Evolutionary conservation across 1,140 invertebrate genomes (phyloP).

Genomic region (Propsilocerus akamusi): DNA sequence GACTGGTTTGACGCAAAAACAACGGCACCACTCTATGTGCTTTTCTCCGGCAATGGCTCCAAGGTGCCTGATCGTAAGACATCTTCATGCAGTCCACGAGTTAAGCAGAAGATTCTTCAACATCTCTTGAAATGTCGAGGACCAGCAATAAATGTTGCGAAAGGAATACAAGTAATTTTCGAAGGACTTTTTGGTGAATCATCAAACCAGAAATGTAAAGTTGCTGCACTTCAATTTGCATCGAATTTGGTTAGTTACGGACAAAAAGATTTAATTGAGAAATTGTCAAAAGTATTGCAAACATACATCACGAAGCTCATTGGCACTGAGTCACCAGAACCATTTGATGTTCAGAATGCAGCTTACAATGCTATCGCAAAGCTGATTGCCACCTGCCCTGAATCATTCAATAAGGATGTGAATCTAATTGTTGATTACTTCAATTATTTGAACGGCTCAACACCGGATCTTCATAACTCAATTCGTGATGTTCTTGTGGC

Average conservation of each 20-base stretch:
- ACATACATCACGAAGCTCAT: constrained; percentile 52
- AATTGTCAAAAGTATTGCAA: constrained; percentile 42
- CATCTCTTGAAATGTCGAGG: constrained; percentile 63
- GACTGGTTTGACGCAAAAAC: constrained; percentile 54
- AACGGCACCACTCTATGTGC: constrained; percentile 49
- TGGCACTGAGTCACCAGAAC: constrained; percentile 28
- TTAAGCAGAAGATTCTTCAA: constrained; percentile 68
- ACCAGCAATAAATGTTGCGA: constrained; percentile 57
- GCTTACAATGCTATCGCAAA: constrained; percentile 19
- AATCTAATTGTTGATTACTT: constrained; percentile 22
- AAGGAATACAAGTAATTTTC: constrained; percentile 71
- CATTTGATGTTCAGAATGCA: constrained; percentile 23
- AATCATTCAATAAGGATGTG: constrained; percentile 38
- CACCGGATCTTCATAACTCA: constrained; percentile 37
- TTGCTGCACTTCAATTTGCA: constrained; percentile 62
- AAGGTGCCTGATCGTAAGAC: constrained; percentile 35
- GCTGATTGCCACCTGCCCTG: constrained; percentile 44
- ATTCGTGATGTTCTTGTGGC: constrained; percentile 50
- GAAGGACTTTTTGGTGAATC: constrained; percentile 69
- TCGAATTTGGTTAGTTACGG: constrained; percentile 59
- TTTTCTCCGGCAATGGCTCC: constrained; percentile 48
- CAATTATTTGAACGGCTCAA: constrained; percentile 30
- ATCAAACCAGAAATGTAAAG: constrained; percentile 65
- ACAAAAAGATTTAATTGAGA: constrained; percentile 32
- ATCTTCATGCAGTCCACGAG: constrained; percentile 55